Percentiles rank a stretch among this genome's conserved stretches.
phyloP scores from a whole-genome alignment of 2,113 vertebrate species.

The Ifrita kowaldi region DNA sequence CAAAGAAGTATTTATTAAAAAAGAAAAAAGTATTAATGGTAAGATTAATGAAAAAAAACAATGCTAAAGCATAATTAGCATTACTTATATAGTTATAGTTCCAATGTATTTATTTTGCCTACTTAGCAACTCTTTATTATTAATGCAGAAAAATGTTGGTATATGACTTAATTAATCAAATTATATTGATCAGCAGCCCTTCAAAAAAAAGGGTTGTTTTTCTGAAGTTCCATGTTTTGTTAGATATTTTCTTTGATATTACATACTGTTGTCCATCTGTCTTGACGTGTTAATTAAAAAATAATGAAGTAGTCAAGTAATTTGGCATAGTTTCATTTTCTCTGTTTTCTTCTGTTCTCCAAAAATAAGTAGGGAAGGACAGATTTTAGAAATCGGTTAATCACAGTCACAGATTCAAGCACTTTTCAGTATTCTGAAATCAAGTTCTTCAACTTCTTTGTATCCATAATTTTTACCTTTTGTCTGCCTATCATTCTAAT shows the following conservation, averaged over 20 bases:
- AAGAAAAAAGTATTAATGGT: background rate
- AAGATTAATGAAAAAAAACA: background rate
- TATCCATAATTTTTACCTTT: background rate
- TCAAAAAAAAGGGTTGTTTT: background rate
- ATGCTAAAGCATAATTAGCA: background rate
- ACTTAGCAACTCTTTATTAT: background rate
- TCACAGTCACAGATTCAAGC: background rate
- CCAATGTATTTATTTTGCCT: background rate
- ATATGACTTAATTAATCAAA: background rate
- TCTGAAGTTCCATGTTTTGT: background rate
- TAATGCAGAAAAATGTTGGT: background rate
- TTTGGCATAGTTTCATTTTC: background rate
- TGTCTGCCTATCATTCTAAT: background rate
- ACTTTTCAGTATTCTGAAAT: background rate
- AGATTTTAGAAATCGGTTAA: background rate
- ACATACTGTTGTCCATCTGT: background rate
- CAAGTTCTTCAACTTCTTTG: background rate
- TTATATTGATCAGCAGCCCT: background rate
- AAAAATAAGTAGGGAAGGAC: background rate
- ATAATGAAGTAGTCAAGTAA: background rate
- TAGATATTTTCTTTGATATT: background rate
- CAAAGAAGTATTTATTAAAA: background rate
- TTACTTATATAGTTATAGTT: background rate
- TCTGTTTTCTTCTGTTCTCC: background rate
- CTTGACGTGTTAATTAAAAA: background rate